Conservation (phyloP, 2,113 vertebrate species). For the Romanogobio albipinnatus region DNA sequence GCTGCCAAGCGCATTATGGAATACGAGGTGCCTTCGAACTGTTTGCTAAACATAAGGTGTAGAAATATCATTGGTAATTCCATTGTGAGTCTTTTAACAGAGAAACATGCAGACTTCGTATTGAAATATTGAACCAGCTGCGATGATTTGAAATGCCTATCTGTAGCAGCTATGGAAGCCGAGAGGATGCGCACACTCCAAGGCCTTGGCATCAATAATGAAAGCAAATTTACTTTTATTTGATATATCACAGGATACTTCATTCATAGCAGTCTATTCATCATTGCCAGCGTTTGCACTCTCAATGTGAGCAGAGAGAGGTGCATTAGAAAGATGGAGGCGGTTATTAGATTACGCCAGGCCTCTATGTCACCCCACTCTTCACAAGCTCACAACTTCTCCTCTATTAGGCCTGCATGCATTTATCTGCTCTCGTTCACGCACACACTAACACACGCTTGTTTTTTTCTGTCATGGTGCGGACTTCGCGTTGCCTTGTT, state of each 20-base stretch:
- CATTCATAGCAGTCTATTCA: conserved; percentile 61
- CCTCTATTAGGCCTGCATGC: conserved; percentile 57
- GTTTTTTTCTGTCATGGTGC: not conserved
- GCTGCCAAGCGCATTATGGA: not conserved
- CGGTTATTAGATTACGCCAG: conserved; percentile 58
- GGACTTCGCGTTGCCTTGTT: not conserved
- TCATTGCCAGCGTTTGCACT: conserved; percentile 51
- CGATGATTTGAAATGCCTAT: conserved; percentile 41
- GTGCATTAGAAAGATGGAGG: conserved; percentile 56
- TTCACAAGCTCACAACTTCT: conserved; percentile 58
- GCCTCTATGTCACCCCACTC: conserved; percentile 55
- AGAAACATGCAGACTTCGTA: conserved; percentile 38
- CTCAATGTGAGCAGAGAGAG: conserved; percentile 46
- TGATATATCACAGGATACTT: conserved; percentile 60
- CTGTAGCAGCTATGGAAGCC: conserved; percentile 21
- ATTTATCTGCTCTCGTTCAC: conserved; percentile 41
- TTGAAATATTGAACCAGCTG: conserved; percentile 32
- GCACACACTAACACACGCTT: not conserved
- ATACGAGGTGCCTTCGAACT: conserved; percentile 14
- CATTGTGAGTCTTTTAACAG: conserved; percentile 32
- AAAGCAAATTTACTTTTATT: conserved; percentile 60
- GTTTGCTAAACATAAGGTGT: conserved; percentile 28
- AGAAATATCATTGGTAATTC: conserved; percentile 39
- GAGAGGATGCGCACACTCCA: conserved; percentile 25
- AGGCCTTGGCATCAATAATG: conserved; percentile 56